Evolutionary conservation across 2,888 invertebrate genomes (phyloP).

Genomic region (Lithophane ornitopus): DNA sequence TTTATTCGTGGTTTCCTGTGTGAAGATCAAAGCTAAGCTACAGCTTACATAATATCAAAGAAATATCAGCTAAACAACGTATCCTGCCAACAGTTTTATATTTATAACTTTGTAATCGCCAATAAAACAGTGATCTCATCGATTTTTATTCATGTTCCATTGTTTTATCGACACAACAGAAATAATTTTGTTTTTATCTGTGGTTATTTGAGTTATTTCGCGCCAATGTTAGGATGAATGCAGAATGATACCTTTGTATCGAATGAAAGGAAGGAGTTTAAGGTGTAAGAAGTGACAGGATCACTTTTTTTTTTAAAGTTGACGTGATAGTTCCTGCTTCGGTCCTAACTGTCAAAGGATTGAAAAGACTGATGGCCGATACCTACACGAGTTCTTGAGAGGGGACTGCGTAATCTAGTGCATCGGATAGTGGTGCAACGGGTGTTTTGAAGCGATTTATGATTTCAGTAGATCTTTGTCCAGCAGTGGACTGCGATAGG

Average conservation of each 20-base stretch:
- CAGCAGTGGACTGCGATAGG: too few species aligned
- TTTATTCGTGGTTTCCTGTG: constrained; percentile 11
- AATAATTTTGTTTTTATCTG: constrained; percentile 57
- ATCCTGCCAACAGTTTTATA: constrained; percentile 37
- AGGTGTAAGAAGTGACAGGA: background rate
- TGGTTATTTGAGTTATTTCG: constrained; percentile 44
- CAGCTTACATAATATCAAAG: constrained; percentile 19
- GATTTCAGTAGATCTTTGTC: too few species aligned
- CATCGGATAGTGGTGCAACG: too few species aligned
- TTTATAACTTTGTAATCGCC: constrained; percentile 29
- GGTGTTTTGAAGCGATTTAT: too few species aligned
- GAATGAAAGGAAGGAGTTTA: background rate
- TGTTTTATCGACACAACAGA: constrained; percentile 47
- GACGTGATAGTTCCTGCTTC: too few species aligned
- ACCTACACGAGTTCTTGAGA: too few species aligned
- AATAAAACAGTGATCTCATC: constrained; percentile 50
- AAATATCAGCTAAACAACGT: constrained; percentile 31
- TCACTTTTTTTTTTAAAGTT: background rate
- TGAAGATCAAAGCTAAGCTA: constrained; percentile 37
- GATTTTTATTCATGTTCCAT: constrained; percentile 52
- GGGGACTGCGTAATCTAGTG: too few species aligned
- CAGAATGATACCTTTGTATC: constrained; percentile 3
- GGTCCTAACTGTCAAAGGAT: too few species aligned
- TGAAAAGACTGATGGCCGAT: too few species aligned
- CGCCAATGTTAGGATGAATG: constrained; percentile 30